These are phyloP conservation scores for Psettodes erumei DNA, from an alignment of 2,113 vertebrate species.

Conservation along the genomic window DNA sequence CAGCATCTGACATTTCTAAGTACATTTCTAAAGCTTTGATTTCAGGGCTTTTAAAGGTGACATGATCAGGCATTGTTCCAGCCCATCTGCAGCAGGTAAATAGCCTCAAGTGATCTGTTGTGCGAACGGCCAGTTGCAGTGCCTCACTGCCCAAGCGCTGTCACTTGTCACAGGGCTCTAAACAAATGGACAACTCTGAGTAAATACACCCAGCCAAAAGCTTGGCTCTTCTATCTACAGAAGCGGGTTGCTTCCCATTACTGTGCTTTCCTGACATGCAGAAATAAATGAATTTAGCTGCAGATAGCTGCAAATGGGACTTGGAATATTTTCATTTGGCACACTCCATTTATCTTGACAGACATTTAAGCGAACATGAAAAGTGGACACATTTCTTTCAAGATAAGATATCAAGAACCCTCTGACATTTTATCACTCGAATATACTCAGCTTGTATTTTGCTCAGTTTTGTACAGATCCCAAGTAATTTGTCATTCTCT, in stretches of 20 bases:
- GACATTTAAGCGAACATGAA: constrained; percentile 51
- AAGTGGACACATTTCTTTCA: constrained; percentile 29
- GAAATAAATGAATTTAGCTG: constrained; percentile 32
- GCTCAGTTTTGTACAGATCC: constrained; percentile 29
- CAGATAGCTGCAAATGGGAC: constrained; percentile 36
- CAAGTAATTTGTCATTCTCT: constrained; percentile 46
- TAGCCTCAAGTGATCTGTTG: constrained; percentile 25
- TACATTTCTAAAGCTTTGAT: constrained; percentile 52
- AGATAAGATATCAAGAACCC: constrained; percentile 47
- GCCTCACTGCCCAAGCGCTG: constrained; percentile 17
- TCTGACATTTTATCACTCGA: constrained; percentile 46
- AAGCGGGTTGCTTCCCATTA: constrained; percentile 26
- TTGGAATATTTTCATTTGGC: constrained; percentile 29
- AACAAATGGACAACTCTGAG: constrained; percentile 50
- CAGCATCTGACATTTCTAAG: constrained; percentile 53
- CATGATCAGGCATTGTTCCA: constrained; percentile 60
- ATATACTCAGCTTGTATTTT: constrained; percentile 29
- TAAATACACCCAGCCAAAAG: not conserved
- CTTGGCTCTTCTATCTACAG: constrained; percentile 26
- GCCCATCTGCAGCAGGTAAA: constrained; percentile 31
- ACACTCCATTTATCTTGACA: constrained; percentile 37
- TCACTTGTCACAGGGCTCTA: constrained; percentile 42
- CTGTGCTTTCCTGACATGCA: not conserved
- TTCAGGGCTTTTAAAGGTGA: constrained; percentile 68
- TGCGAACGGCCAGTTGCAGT: constrained; percentile 42